phyloP scores from a whole-genome alignment of 1,140 invertebrate genomes.

The Ceratina calcarata region DNA sequence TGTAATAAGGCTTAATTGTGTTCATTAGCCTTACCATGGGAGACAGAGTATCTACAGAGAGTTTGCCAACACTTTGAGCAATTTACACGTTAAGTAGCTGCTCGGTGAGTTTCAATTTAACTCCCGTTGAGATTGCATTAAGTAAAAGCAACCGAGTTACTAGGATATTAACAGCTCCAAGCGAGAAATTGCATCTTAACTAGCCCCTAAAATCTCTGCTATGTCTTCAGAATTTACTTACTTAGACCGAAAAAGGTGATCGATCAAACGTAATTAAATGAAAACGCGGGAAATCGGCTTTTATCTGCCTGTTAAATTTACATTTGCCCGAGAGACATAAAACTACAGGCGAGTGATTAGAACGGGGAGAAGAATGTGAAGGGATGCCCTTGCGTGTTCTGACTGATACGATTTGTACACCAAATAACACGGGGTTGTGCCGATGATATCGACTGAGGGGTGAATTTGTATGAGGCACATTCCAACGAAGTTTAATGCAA shows the following conservation, averaged over 20 bases:
- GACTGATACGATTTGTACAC: slow-evolving; percentile 34
- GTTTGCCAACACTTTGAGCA: not conserved
- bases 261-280: too few relatives aligned
- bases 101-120: slow-evolving; percentile 11
- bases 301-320: too few relatives aligned
- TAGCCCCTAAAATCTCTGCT: not conserved
- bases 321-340: too few relatives aligned
- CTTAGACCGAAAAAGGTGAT: too few relatives aligned
- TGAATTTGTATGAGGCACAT: not conserved
- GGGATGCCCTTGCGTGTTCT: slow-evolving; percentile 11
- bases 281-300: too few relatives aligned
- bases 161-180: not conserved
- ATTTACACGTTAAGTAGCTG: slow-evolving; percentile 17
- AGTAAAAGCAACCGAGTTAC: slow-evolving; percentile 13
- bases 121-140: not conserved
- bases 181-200: slow-evolving; percentile 1
- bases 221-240: not conserved
- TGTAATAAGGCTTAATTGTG: not conserved
- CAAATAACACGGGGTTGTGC: not conserved
- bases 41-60: not conserved
- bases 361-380: not conserved
- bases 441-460: not conserved
- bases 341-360: slow-evolving; percentile 3
- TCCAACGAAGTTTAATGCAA: not conserved
- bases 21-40: not conserved